phyloP scores from a whole-genome alignment of 2,888 invertebrate species.

The Erpobdella octoculata region DNA sequence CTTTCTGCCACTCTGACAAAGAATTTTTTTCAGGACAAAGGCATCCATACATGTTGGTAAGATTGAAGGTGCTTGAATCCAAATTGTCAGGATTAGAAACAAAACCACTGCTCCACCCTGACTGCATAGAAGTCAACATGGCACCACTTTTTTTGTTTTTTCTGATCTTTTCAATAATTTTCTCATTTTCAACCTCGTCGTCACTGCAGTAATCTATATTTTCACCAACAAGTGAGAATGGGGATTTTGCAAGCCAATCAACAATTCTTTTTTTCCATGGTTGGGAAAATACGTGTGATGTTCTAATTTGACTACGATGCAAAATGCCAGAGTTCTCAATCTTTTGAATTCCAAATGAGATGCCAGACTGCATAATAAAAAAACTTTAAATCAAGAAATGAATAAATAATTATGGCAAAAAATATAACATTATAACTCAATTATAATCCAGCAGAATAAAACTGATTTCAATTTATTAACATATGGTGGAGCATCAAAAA shows the following conservation, averaged over 20 bases:
- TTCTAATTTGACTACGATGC: background rate
- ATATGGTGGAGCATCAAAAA: too few relatives aligned
- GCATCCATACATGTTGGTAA: too few relatives aligned
- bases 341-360: background rate
- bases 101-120: slow-evolving; percentile 13
- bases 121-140: slow-evolving; percentile 4
- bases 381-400: too few relatives aligned
- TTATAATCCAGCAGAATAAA: too few relatives aligned
- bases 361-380: too few relatives aligned
- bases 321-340: background rate
- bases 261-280: slow-evolving; percentile 9
- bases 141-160: background rate
- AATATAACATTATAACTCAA: too few relatives aligned
- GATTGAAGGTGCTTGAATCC: background rate
- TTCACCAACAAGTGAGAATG: background rate
- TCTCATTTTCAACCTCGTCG: background rate
- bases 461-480: too few relatives aligned
- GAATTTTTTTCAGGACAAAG: slow-evolving; percentile 5
- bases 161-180: background rate
- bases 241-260: slow-evolving; percentile 22
- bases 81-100: slow-evolving; percentile 9
- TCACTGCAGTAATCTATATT: background rate
- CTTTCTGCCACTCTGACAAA: background rate
- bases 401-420: too few relatives aligned
- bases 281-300: background rate